phyloP scores from a whole-genome alignment of 2,113 vertebrate species.

The Crotalus horridus region DNA sequence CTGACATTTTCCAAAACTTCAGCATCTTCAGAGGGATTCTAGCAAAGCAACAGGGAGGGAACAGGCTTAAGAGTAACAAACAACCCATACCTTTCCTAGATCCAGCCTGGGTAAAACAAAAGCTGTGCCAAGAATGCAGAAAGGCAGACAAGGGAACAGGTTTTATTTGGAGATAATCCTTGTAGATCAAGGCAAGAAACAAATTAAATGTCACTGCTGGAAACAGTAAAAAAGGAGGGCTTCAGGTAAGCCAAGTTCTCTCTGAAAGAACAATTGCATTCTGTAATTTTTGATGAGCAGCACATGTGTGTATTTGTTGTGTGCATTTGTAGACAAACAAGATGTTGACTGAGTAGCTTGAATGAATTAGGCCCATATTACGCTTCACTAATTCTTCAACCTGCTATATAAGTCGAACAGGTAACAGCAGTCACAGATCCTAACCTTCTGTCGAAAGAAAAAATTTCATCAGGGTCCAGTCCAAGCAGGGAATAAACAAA shows the following conservation, averaged over 20 bases:
- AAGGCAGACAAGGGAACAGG: neutral
- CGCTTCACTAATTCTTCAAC: neutral
- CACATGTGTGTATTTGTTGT: neutral
- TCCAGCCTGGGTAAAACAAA: neutral
- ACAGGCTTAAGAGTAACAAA: neutral
- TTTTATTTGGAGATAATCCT: neutral
- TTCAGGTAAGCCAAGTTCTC: neutral
- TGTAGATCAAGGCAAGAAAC: neutral
- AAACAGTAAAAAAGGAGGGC: neutral
- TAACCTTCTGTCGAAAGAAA: too few species aligned
- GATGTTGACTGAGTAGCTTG: neutral
- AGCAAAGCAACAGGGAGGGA: neutral
- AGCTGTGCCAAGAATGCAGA: neutral
- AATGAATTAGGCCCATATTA: neutral
- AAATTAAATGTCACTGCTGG: neutral
- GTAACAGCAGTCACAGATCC: neutral
- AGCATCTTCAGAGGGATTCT: neutral
- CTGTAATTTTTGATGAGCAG: neutral
- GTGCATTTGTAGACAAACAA: neutral
- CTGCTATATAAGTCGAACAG: neutral
- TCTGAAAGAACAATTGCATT: neutral
- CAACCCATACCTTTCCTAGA: neutral
- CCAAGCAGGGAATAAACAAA: too few species aligned
- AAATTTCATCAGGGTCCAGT: too few species aligned
- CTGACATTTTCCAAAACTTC: neutral